Evolutionary conservation across 2,888 invertebrate genomes (phyloP).

Genomic region (Agriotes lineatus): DNA sequence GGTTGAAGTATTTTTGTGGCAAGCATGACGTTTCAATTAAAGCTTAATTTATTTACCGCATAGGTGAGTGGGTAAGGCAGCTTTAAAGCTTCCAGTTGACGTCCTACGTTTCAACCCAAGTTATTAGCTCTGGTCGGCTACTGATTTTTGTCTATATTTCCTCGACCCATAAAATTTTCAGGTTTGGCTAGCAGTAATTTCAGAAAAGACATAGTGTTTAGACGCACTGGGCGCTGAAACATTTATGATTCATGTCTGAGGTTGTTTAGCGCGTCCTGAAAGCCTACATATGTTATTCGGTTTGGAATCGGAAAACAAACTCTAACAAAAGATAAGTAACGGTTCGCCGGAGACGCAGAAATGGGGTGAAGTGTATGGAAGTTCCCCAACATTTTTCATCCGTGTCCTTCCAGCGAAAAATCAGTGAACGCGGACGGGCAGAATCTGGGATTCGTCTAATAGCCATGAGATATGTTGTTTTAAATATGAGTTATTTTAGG

Average conservation of each 20-base stretch:
- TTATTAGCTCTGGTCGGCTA: no score
- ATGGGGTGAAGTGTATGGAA: neutral
- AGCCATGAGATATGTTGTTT: no score
- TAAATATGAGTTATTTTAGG: no score
- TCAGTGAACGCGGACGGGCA: no score
- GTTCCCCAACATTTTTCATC: neutral
- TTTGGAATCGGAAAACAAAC: slow-evolving; percentile 1
- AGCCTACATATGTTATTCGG: slow-evolving; percentile 1
- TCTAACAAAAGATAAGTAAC: neutral
- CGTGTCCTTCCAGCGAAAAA: neutral
- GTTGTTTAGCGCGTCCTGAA: neutral
- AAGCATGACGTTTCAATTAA: neutral
- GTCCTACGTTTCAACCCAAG: neutral
- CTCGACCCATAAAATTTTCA: neutral
- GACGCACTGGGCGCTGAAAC: neutral
- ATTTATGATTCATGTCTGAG: slow-evolving; percentile 5
- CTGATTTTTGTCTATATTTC: no score
- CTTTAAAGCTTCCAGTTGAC: neutral
- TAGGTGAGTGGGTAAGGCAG: neutral
- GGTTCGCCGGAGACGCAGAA: neutral
- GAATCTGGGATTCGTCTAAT: no score
- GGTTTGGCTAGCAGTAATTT: neutral
- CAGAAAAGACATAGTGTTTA: neutral
- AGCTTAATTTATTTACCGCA: neutral
- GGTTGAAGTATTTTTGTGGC: neutral